A percentile compares a stretch with the other conserved stretches of the same genome.
phyloP scores from a whole-genome alignment of 2,797 vertebrate genomes.

The Sphenodon punctatus region DNA sequence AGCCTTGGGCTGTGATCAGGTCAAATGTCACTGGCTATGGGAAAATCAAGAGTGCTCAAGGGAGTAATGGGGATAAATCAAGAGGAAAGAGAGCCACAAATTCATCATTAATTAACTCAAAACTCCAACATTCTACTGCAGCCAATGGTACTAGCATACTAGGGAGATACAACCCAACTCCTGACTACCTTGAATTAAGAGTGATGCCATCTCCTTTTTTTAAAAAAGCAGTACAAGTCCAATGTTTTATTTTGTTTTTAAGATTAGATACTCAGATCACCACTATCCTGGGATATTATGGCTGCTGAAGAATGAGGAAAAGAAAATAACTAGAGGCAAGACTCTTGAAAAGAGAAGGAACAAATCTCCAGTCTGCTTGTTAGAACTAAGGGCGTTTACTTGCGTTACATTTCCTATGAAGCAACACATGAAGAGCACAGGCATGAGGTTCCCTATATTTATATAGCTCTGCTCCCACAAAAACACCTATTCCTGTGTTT shows the following conservation, averaged over 20 bases:
- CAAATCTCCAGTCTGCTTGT: neutral
- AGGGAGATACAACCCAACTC: too few species aligned
- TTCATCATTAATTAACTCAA: neutral
- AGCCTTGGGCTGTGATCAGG: neutral
- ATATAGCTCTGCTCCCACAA: too few species aligned
- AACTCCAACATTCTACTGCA: too few species aligned
- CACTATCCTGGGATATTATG: neutral
- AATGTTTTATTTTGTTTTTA: too few species aligned
- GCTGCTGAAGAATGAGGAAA: neutral
- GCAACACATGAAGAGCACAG: too few species aligned
- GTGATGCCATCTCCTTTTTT: too few species aligned
- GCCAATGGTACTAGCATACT: too few species aligned
- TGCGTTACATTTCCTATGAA: too few species aligned
- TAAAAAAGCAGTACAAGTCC: neutral
- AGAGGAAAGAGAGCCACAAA: neutral
- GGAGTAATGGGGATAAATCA: neutral
- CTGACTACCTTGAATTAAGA: neutral
- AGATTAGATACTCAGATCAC: neutral
- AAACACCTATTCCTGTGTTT: too few species aligned
- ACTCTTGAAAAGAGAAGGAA: neutral
- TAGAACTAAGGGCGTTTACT: too few species aligned
- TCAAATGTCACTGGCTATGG: slow-evolving; percentile 8
- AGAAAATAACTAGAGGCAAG: neutral
- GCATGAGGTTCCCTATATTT: too few species aligned
- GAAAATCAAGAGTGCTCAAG: neutral